phyloP scores from a whole-genome alignment of 2,113 vertebrate genomes.

The Spilogale gracilis region DNA sequence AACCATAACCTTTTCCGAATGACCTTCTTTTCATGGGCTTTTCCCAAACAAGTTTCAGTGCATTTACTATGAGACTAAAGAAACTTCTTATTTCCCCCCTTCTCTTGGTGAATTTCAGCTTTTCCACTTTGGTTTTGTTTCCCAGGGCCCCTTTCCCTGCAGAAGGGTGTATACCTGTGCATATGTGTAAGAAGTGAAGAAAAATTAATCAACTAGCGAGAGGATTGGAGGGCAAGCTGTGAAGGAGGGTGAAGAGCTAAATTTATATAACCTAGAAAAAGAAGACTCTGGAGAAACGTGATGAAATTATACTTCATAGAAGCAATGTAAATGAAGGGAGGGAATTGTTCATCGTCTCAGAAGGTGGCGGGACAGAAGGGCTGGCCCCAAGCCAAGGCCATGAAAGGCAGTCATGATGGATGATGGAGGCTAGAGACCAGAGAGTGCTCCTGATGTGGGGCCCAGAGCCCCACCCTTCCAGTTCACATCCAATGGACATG shows the following conservation, averaged over 20 bases:
- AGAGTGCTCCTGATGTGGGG: neutral
- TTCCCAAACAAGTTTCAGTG: neutral
- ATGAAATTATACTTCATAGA: slow-evolving; percentile 65
- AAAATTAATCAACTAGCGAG: slow-evolving; percentile 66
- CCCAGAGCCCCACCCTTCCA: neutral
- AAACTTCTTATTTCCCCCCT: neutral
- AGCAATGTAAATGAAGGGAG: slow-evolving; percentile 72
- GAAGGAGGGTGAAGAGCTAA: slow-evolving; percentile 65
- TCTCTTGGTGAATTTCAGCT: neutral
- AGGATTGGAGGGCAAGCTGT: slow-evolving; percentile 67
- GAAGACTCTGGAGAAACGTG: slow-evolving; percentile 63
- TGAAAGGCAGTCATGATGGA: neutral
- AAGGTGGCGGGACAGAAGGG: slow-evolving; percentile 55
- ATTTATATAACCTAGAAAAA: slow-evolving; percentile 80
- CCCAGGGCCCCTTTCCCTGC: neutral
- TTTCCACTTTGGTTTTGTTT: neutral
- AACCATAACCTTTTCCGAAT: slow-evolving; percentile 17
- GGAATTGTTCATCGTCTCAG: slow-evolving; percentile 52
- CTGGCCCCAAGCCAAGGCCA: slow-evolving; percentile 30
- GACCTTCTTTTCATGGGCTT: neutral
- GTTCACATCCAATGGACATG: neutral
- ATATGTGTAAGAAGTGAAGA: slow-evolving; percentile 12
- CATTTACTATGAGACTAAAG: neutral
- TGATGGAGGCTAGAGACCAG: neutral
- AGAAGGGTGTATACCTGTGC: slow-evolving; percentile 14